Percentiles rank a stretch among this genome's conserved stretches.
Evolutionary conservation across 1,140 invertebrate genomes (phyloP).

Genomic region (Papilio polyxenes): DNA sequence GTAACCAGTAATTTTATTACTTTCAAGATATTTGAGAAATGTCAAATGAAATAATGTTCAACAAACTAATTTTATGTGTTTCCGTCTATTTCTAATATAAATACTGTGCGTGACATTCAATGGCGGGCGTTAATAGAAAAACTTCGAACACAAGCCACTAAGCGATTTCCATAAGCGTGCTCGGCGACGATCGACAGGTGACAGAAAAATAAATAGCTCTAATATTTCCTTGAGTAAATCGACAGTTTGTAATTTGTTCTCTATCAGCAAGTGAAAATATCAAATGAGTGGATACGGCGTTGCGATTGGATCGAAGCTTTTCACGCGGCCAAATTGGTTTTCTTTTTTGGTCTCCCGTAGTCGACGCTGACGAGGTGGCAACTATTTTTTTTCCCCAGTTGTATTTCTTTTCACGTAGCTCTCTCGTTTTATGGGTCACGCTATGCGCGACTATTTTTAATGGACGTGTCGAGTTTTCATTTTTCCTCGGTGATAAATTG

Average conservation of each 20-base stretch:
- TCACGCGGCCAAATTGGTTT: constrained; percentile 79
- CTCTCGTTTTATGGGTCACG: constrained; percentile 79
- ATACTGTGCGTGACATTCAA: constrained; percentile 57
- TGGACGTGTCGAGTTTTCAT: constrained; percentile 74
- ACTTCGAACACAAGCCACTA: constrained; percentile 66
- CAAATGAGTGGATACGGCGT: constrained; percentile 77
- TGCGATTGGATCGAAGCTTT: constrained; percentile 76
- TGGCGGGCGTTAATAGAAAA: constrained; percentile 71
- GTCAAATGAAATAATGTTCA: constrained; percentile 49
- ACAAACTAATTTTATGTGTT: neutral
- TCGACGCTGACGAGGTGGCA: constrained; percentile 67
- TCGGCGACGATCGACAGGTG: constrained; percentile 68
- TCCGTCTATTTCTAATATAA: constrained; percentile 61
- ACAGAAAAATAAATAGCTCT: constrained; percentile 78
- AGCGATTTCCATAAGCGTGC: constrained; percentile 70
- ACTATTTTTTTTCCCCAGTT: constrained; percentile 68
- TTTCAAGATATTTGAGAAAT: constrained; percentile 47
- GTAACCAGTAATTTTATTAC: neutral
- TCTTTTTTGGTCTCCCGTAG: constrained; percentile 72
- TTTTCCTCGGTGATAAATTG: constrained; percentile 78
- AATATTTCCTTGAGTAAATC: constrained; percentile 63
- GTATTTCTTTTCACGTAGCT: constrained; percentile 76
- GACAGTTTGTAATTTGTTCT: constrained; percentile 80
- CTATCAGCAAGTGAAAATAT: constrained; percentile 74
- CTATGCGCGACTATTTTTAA: constrained; percentile 80